Evolutionary conservation across 2,888 invertebrate species (phyloP).

Genomic region (Galerucella calmariensis): DNA sequence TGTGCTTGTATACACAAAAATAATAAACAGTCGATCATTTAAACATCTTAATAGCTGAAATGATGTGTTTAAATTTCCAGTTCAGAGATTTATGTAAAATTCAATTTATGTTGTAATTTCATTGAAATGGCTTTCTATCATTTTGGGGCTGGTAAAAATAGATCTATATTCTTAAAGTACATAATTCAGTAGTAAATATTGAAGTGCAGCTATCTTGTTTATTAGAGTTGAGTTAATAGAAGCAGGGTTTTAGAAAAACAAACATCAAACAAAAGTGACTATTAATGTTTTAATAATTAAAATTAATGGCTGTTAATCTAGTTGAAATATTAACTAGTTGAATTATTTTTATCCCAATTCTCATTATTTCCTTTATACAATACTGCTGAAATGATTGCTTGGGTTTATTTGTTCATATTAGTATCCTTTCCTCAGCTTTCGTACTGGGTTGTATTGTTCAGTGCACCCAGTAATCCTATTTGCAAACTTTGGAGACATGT

Average conservation of each 20-base stretch:
- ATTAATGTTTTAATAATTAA: not conserved
- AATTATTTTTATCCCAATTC: too few relatives aligned
- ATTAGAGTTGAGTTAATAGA: not conserved
- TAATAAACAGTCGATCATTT: not conserved
- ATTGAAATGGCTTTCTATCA: not conserved
- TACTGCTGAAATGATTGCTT: too few relatives aligned
- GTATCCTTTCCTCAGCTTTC: too few relatives aligned
- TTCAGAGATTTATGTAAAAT: not conserved
- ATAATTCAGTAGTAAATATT: not conserved
- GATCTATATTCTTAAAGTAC: not conserved
- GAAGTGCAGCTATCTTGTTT: not conserved
- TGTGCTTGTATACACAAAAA: not conserved
- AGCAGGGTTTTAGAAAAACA: not conserved
- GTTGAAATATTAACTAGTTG: not conserved
- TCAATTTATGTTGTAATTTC: not conserved
- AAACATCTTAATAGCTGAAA: not conserved
- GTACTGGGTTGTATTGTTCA: too few relatives aligned
- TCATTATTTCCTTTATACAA: too few relatives aligned
- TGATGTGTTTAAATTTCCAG: not conserved
- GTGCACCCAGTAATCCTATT: too few relatives aligned
- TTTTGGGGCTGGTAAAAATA: not conserved
- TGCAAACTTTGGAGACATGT: too few relatives aligned
- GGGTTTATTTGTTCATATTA: too few relatives aligned
- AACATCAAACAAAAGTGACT: not conserved
- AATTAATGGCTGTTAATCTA: not conserved